These are phyloP conservation scores for Chrysotoxum bicinctum DNA, from an alignment of 2,888 invertebrate species.

Conservation along the genomic window DNA sequence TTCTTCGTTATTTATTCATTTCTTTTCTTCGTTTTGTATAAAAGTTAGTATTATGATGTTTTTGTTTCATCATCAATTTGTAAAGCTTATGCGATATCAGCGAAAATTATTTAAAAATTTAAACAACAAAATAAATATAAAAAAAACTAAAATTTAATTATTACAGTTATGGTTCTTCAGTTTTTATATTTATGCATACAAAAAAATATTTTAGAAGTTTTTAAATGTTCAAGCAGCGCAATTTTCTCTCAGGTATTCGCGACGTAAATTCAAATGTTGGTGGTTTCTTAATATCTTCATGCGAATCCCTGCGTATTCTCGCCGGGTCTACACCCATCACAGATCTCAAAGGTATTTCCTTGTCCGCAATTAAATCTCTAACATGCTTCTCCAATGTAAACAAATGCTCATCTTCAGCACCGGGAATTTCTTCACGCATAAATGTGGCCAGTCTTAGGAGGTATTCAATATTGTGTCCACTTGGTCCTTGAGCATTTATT, in stretches of 20 bases:
- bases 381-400: conserved; percentile 87
- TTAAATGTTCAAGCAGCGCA: conserved; percentile 90
- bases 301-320: conserved; percentile 81
- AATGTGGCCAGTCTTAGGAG: conserved; percentile 90
- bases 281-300: conserved; percentile 82
- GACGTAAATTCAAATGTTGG: conserved; percentile 87
- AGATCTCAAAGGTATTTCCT: conserved; percentile 77
- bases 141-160: conserved; percentile 49
- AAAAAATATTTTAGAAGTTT: background rate
- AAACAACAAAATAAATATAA: conserved; percentile 28
- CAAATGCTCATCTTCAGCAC: conserved; percentile 90
- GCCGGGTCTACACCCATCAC: conserved; percentile 83
- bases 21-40: conserved; percentile 34
- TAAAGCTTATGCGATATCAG: conserved; percentile 46
- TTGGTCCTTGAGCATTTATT: conserved; percentile 88
- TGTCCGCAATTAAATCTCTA: conserved; percentile 76
- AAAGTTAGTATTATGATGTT: conserved; percentile 23
- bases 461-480: conserved; percentile 96
- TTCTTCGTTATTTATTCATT: conserved; percentile 11
- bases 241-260: conserved; percentile 87
- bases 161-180: conserved; percentile 38
- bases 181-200: background rate
- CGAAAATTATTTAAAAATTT: conserved; percentile 31
- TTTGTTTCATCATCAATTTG: background rate
- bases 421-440: conserved; percentile 89